Conservation (phyloP, 2,797 vertebrate genomes). For the Crocodylus rhombifer region DNA sequence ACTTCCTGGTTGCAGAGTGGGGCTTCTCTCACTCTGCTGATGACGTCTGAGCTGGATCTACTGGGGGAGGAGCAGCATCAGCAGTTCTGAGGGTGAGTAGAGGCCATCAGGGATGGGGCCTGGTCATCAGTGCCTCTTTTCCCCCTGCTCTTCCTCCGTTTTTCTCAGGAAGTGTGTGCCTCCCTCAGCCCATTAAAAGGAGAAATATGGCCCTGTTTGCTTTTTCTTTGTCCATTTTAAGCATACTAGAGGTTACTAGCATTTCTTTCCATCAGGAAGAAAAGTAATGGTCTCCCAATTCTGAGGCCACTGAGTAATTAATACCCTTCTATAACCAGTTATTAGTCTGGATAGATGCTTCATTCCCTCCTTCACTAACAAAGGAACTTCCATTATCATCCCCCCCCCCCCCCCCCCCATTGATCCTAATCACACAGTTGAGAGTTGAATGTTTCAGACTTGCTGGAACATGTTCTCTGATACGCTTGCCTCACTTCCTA, state of each 20-base stretch:
- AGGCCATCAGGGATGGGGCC: slow-evolving; percentile 44
- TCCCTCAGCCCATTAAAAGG: background rate
- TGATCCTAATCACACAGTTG: background rate
- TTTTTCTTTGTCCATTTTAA: background rate
- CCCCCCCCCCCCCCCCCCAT: background rate
- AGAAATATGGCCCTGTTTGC: background rate
- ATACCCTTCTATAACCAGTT: background rate
- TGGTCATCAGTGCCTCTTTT: slow-evolving; percentile 23
- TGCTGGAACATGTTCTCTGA: background rate
- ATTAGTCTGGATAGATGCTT: background rate
- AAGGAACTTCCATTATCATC: background rate
- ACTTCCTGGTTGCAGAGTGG: slow-evolving; percentile 65
- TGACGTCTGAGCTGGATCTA: slow-evolving; percentile 53
- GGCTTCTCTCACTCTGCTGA: slow-evolving; percentile 66
- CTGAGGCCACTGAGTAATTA: background rate
- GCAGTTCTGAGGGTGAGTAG: slow-evolving; percentile 69
- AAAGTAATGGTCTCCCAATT: background rate
- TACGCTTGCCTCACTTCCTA: background rate
- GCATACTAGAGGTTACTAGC: background rate
- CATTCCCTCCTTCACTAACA: background rate
- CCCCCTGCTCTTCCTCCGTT: slow-evolving; percentile 30
- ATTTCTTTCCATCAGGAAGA: background rate
- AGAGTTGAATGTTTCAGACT: background rate
- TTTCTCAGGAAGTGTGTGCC: background rate
- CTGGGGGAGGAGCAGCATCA: slow-evolving; percentile 63